Evolutionary conservation across 2,797 vertebrate species (phyloP).

Genomic region (Sebastes steindachneri): DNA sequence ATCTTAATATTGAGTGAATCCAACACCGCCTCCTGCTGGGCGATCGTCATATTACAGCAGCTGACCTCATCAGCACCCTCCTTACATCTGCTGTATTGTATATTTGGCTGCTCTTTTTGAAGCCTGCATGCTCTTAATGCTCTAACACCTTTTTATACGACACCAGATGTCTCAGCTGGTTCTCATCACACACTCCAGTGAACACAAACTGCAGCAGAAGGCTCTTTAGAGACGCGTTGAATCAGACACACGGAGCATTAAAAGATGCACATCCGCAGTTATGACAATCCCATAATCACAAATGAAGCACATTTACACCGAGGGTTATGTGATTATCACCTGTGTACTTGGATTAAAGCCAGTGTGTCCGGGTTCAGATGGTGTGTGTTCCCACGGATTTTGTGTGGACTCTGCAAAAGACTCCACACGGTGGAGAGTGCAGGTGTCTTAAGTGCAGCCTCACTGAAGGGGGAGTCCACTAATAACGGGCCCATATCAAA

Average conservation of each 20-base stretch:
- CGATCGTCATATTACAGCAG: slow-evolving; percentile 18
- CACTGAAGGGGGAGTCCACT: background rate
- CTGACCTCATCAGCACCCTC: slow-evolving; percentile 50
- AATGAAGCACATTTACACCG: slow-evolving; percentile 54
- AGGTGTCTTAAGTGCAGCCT: slow-evolving; percentile 12
- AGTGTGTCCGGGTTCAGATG: slow-evolving; percentile 11
- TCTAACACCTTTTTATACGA: slow-evolving; percentile 64
- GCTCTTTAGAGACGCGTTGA: slow-evolving; percentile 47
- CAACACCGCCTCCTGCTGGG: slow-evolving; percentile 61
- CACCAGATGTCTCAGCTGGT: slow-evolving; percentile 72
- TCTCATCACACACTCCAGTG: slow-evolving; percentile 59
- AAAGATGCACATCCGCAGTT: slow-evolving; percentile 49
- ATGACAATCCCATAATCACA: slow-evolving; percentile 52
- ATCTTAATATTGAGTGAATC: background rate
- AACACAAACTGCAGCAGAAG: slow-evolving; percentile 37
- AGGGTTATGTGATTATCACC: slow-evolving; percentile 58
- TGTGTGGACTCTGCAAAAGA: slow-evolving; percentile 3
- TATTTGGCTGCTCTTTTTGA: slow-evolving; percentile 46
- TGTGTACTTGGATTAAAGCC: slow-evolving; percentile 28
- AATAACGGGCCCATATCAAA: background rate
- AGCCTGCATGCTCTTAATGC: slow-evolving; percentile 47
- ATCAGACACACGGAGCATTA: slow-evolving; percentile 38
- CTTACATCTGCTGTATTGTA: slow-evolving; percentile 43
- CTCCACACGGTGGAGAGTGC: background rate
- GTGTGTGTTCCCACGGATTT: background rate